A percentile compares a stretch with the other conserved stretches of the same genome.
These are phyloP conservation scores for Matsumyia berberina DNA, from an alignment of 2,888 invertebrate genomes.

Conservation along the genomic window DNA sequence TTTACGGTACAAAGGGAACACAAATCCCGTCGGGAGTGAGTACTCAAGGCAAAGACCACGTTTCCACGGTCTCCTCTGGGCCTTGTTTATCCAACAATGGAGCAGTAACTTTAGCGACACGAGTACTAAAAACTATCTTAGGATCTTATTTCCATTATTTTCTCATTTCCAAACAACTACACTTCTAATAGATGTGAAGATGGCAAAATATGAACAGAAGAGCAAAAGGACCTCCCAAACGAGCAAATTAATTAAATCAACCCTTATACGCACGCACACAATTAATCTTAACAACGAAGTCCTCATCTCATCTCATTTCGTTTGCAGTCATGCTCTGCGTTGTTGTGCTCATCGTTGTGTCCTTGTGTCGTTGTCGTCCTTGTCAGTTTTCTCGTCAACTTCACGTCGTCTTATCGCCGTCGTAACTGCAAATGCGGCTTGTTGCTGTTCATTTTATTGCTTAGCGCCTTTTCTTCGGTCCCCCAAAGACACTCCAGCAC, in stretches of 20 bases:
- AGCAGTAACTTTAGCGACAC: too few species aligned
- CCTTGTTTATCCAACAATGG: too few species aligned
- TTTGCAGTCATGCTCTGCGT: conserved; percentile 15
- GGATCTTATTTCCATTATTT: too few species aligned
- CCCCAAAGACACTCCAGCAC: not conserved
- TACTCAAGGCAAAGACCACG: too few species aligned
- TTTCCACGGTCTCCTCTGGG: too few species aligned
- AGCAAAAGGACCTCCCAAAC: conserved; percentile 6
- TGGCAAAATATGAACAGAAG: not conserved
- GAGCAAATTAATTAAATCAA: conserved; percentile 57
- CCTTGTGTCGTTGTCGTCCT: conserved; percentile 23
- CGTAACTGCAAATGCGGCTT: conserved; percentile 59
- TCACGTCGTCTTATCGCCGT: conserved; percentile 25
- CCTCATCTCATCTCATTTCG: conserved; percentile 51
- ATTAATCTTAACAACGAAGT: conserved; percentile 48
- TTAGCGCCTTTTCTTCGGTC: conserved; percentile 20
- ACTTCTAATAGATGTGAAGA: not conserved
- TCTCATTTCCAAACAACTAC: conserved; percentile 6
- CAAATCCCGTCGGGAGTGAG: too few species aligned
- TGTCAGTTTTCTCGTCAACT: conserved; percentile 32
- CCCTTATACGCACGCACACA: conserved; percentile 42
- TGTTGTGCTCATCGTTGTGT: conserved; percentile 26
- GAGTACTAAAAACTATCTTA: too few species aligned
- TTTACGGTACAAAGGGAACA: too few species aligned
- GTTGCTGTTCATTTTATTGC: conserved; percentile 55